phyloP scores from a whole-genome alignment of 92 coral and sea anemone genomes.

The Parazoanthus darwini region DNA sequence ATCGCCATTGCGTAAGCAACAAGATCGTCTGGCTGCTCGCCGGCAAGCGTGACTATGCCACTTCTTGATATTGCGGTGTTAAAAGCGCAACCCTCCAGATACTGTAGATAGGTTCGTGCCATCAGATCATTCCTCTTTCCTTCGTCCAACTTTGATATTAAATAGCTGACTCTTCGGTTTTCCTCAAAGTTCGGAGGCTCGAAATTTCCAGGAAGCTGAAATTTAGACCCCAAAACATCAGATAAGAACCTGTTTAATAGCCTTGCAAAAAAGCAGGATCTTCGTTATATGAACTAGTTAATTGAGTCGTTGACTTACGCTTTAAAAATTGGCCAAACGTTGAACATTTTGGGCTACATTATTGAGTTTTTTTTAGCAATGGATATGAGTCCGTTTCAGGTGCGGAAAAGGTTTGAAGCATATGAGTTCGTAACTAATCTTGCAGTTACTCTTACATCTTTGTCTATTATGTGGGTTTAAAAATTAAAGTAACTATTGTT shows the following conservation, averaged over 20 bases:
- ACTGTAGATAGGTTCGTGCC: slow-evolving; percentile 26
- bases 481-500: too few species aligned
- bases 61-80: slow-evolving; percentile 21
- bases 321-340: neutral
- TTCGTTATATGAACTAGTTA: neutral
- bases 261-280: neutral
- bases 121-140: slow-evolving; percentile 32
- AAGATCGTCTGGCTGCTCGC: slow-evolving; percentile 31
- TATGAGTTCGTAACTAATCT: too few species aligned
- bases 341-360: too few species aligned
- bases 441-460: too few species aligned
- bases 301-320: neutral
- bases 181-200: slow-evolving; percentile 34
- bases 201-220: slow-evolving; percentile 39
- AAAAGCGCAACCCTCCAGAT: slow-evolving; percentile 24
- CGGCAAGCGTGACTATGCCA: neutral
- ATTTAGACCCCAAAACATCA: neutral
- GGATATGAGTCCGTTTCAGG: too few species aligned
- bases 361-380: too few species aligned
- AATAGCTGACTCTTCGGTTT: slow-evolving; percentile 28
- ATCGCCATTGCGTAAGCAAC: slow-evolving; percentile 17
- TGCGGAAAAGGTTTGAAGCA: too few species aligned
- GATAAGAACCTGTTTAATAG: neutral
- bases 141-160: slow-evolving; percentile 23
- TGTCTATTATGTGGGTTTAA: too few species aligned